Percentiles rank a stretch among this genome's conserved stretches.
These are phyloP conservation scores for Nothura maculosa DNA, from an alignment of 2,797 vertebrate species.

Conservation along the genomic window DNA sequence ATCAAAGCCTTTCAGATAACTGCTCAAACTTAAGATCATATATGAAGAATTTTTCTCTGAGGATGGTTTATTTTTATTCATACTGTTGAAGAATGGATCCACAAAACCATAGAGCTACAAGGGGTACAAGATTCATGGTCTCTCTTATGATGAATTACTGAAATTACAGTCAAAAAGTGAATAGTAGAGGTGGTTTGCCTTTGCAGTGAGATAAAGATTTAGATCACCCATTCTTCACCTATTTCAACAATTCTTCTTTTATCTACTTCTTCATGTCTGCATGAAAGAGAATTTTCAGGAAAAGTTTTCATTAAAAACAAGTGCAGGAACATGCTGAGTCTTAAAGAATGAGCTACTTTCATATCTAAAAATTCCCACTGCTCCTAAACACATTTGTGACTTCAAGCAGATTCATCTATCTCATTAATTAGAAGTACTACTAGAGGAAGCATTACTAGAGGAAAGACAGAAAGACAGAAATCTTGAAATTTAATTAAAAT, in stretches of 20 bases:
- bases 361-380: conserved; percentile 64
- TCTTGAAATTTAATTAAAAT: conserved; percentile 64
- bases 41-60: background rate
- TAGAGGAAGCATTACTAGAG: conserved; percentile 14
- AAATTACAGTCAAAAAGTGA: background rate
- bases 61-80: background rate
- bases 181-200: background rate
- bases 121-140: background rate
- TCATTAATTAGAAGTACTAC: conserved; percentile 66
- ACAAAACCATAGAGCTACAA: background rate
- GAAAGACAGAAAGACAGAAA: conserved; percentile 42
- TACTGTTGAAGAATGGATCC: background rate
- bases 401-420: conserved; percentile 58
- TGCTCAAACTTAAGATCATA: background rate
- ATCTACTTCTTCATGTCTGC: background rate
- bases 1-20: background rate
- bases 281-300: conserved; percentile 32
- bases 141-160: background rate
- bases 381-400: conserved; percentile 55
- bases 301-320: conserved; percentile 50
- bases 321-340: conserved; percentile 58
- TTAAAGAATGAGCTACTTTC: conserved; percentile 60
- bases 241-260: background rate
- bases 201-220: background rate
- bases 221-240: background rate